Conservation (phyloP, 2,113 vertebrate genomes). For the Coryphaenoides rupestris region DNA sequence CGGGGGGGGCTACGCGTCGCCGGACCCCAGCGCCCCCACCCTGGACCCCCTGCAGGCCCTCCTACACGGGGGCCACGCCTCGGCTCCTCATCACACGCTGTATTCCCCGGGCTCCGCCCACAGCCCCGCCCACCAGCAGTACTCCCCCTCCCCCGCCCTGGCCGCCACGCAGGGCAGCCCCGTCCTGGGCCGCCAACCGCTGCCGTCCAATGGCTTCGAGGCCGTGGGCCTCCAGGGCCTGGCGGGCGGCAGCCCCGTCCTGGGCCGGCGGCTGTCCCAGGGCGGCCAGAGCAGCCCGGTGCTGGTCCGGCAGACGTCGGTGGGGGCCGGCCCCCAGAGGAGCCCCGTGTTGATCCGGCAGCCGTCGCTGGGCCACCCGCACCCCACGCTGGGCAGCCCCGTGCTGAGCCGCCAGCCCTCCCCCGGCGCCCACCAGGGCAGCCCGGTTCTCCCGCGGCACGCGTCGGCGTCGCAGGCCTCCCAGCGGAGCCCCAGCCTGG, state of each 20-base stretch:
- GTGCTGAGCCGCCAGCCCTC: conserved; percentile 66
- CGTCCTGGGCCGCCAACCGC: conserved; percentile 31
- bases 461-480: conserved; percentile 63
- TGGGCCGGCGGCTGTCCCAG: conserved; percentile 48
- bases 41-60: conserved; percentile 64
- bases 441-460: conserved; percentile 73
- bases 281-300: conserved; percentile 56
- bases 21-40: conserved; percentile 51
- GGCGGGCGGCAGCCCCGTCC: conserved; percentile 57
- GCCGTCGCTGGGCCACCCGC: conserved; percentile 56
- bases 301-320: conserved; percentile 51
- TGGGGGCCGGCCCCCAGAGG: conserved; percentile 48
- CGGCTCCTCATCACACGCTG: conserved; percentile 71
- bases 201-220: conserved; percentile 59
- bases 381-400: conserved; percentile 67
- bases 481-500: conserved; percentile 83
- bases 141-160: conserved; percentile 1
- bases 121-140: conserved; percentile 73
- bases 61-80: conserved; percentile 51
- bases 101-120: conserved; percentile 75
- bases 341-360: conserved; percentile 67
- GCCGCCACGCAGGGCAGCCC: conserved; percentile 54
- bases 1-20: conserved; percentile 31
- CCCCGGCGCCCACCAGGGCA: conserved; percentile 69
- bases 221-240: conserved; percentile 24